Percentiles rank a stretch among this genome's conserved stretches.
phyloP scores from a whole-genome alignment of 2,113 vertebrate species.

The Rousettus leschenaultii region DNA sequence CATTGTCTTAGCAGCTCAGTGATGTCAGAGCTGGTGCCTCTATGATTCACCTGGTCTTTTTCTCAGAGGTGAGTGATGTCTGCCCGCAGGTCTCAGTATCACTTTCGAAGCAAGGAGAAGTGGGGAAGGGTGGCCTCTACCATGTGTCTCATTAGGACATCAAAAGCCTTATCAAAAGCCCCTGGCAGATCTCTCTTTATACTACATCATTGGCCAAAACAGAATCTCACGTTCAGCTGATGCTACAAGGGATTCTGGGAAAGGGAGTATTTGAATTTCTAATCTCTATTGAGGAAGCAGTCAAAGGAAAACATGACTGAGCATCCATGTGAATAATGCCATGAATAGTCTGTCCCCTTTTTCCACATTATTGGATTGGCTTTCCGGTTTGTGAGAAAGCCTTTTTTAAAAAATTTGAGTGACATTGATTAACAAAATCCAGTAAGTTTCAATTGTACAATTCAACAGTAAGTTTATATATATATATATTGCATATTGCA shows the following conservation, averaged over 20 bases:
- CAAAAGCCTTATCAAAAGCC: neutral
- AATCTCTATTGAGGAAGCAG: neutral
- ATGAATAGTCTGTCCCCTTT: neutral
- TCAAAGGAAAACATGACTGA: neutral
- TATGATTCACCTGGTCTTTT: neutral
- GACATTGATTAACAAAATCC: too few relatives aligned
- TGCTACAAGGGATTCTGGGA: neutral
- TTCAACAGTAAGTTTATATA: too few relatives aligned
- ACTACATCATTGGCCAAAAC: neutral
- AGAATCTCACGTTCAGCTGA: neutral
- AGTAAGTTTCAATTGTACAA: too few relatives aligned
- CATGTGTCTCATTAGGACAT: neutral
- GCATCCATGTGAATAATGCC: neutral
- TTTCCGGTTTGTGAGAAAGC: neutral
- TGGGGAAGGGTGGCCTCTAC: neutral
- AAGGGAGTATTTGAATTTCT: neutral
- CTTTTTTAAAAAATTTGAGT: too few relatives aligned
- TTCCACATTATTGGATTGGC: neutral
- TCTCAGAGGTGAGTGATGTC: neutral
- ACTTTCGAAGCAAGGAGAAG: neutral
- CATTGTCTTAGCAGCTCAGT: neutral
- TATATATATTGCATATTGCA: too few relatives aligned
- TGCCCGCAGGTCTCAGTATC: neutral
- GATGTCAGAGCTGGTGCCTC: neutral
- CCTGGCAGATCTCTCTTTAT: neutral